phyloP scores from a whole-genome alignment of 2,797 vertebrate species.

The Urocyon cinereoargenteus region DNA sequence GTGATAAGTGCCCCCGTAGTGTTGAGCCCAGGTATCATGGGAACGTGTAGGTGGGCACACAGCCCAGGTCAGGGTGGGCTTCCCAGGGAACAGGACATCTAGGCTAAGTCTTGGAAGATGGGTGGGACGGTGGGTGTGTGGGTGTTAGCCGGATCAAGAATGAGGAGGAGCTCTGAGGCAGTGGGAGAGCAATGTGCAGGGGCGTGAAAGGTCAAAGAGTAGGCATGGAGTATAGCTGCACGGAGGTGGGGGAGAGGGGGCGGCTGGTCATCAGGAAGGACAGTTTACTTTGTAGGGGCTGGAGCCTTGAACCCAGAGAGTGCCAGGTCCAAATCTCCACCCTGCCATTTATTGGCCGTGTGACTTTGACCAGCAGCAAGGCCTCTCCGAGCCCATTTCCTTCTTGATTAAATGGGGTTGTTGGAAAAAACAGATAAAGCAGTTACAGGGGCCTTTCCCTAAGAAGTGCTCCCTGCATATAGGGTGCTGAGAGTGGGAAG shows the following conservation, averaged over 20 bases:
- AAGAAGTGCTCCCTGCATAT: rapidly evolving
- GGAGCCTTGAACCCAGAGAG: background rate
- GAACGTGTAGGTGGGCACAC: rapidly evolving
- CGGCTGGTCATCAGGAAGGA: background rate
- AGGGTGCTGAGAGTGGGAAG: background rate
- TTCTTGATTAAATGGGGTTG: background rate
- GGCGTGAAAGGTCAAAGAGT: rapidly evolving
- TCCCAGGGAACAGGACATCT: background rate
- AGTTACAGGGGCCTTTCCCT: background rate
- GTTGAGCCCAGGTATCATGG: background rate
- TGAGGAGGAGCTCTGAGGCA: background rate
- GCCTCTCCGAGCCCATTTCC: background rate
- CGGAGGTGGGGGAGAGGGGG: too few relatives aligned
- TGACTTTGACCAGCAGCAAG: background rate
- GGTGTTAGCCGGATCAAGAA: background rate
- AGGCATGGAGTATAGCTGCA: background rate
- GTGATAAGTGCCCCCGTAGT: rapidly evolving
- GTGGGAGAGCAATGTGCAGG: background rate
- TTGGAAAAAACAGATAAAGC: background rate
- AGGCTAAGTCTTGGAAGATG: background rate
- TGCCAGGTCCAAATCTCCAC: background rate
- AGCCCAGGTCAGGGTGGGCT: background rate
- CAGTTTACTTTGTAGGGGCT: background rate
- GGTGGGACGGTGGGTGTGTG: background rate
- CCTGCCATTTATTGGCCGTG: background rate